Percentiles rank a stretch among this genome's conserved stretches.
These are phyloP conservation scores for Cephonodes hylas DNA, from an alignment of 2,888 invertebrate genomes.

Conservation along the genomic window DNA sequence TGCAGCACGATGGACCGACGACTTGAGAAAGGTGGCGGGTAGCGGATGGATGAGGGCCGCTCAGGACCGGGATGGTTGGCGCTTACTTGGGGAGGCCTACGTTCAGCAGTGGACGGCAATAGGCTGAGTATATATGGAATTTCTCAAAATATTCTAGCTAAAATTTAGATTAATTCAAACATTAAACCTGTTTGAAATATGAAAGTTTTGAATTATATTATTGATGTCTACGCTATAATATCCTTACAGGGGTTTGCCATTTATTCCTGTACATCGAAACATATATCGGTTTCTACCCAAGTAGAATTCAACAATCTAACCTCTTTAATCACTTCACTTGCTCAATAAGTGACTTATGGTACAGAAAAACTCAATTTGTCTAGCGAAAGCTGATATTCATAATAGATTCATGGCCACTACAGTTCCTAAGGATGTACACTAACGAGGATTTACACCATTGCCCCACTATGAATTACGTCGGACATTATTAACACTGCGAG, in stretches of 20 bases:
- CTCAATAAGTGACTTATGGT: neutral
- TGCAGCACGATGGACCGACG: too few relatives aligned
- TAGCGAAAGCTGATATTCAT: neutral
- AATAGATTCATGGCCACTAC: neutral
- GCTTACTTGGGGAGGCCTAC: too few relatives aligned
- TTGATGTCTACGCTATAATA: neutral
- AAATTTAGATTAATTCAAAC: too few relatives aligned
- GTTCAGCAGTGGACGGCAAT: too few relatives aligned
- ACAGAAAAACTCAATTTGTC: neutral
- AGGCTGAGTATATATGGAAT: too few relatives aligned
- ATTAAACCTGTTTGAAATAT: neutral
- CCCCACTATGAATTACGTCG: neutral
- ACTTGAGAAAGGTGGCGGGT: too few relatives aligned
- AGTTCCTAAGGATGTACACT: neutral
- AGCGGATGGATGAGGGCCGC: too few relatives aligned
- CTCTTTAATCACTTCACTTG: neutral
- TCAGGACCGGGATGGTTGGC: too few relatives aligned
- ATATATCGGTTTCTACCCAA: neutral
- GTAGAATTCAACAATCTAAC: neutral
- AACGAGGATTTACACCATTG: neutral
- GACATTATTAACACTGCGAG: neutral
- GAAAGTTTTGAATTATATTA: neutral
- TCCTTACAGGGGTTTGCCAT: neutral
- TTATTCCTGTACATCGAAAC: neutral
- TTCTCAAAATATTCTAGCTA: too few relatives aligned